phyloP scores from a whole-genome alignment of 2,113 vertebrate species.

The Ramphastos sulfuratus region DNA sequence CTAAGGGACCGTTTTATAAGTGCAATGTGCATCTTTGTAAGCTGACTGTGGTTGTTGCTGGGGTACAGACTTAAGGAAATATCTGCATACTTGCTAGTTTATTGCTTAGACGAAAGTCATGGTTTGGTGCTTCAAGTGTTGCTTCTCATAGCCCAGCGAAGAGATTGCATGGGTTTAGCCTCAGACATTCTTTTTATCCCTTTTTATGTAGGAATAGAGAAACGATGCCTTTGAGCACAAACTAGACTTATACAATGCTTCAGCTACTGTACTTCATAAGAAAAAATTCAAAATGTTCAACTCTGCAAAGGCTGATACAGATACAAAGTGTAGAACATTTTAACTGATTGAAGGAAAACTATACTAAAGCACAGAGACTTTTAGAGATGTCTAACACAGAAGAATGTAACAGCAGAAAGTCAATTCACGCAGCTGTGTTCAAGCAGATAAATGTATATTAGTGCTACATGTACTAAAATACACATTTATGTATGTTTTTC shows the following conservation, averaged over 20 bases:
- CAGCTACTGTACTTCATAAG: neutral
- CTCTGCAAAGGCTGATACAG: neutral
- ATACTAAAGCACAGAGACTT: neutral
- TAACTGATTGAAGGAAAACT: neutral
- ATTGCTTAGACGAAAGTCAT: neutral
- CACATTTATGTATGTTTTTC: neutral
- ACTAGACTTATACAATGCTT: neutral
- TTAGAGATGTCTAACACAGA: neutral
- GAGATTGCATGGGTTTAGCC: neutral
- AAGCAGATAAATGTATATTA: neutral
- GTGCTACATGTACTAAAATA: neutral
- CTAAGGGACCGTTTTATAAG: neutral
- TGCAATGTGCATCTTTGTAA: neutral
- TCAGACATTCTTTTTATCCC: neutral
- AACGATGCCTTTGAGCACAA: neutral
- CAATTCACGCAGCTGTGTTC: neutral
- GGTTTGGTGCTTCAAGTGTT: neutral
- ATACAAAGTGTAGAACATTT: neutral
- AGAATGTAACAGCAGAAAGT: neutral
- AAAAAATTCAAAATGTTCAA: neutral
- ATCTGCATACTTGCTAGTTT: neutral
- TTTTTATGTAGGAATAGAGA: neutral
- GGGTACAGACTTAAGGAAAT: neutral
- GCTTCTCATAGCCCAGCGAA: neutral
- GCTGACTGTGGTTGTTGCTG: neutral